phyloP scores from a whole-genome alignment of 2,113 vertebrate genomes.

The Aldabrachelys gigantea region DNA sequence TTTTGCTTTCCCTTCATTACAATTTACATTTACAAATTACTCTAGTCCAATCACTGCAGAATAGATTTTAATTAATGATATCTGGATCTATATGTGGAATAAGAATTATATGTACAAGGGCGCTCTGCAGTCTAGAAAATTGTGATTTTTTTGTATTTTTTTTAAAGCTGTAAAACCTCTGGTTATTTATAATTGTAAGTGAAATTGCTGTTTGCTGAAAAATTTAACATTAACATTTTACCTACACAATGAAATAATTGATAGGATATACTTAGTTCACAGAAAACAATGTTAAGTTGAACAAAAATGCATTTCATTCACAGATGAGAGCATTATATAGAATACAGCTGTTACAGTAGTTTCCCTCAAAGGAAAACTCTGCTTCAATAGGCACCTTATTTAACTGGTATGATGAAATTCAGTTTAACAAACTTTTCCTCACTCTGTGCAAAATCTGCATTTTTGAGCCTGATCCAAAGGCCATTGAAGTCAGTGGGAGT shows the following conservation, averaged over 20 bases:
- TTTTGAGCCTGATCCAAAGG: conserved; percentile 27
- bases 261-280: neutral
- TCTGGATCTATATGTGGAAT: neutral
- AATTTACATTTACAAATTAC: conserved; percentile 13
- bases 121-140: neutral
- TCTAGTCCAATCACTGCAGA: neutral
- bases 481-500: conserved; percentile 53
- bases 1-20: conserved; percentile 26
- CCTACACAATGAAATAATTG: neutral
- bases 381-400: neutral
- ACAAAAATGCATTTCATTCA: neutral
- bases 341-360: accelerated
- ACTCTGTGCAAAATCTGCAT: neutral
- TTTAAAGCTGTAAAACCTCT: neutral
- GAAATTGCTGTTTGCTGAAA: neutral
- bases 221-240: neutral
- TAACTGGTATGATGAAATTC: neutral
- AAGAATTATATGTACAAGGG: neutral
- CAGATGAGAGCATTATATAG: neutral
- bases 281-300: accelerated
- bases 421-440: neutral
- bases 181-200: neutral
- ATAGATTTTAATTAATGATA: neutral
- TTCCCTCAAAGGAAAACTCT: neutral
- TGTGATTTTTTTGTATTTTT: neutral